Base-by-base conservation (phyloP, 2,797 vertebrate species). In the Aeoliscus strigatus region DNA sequence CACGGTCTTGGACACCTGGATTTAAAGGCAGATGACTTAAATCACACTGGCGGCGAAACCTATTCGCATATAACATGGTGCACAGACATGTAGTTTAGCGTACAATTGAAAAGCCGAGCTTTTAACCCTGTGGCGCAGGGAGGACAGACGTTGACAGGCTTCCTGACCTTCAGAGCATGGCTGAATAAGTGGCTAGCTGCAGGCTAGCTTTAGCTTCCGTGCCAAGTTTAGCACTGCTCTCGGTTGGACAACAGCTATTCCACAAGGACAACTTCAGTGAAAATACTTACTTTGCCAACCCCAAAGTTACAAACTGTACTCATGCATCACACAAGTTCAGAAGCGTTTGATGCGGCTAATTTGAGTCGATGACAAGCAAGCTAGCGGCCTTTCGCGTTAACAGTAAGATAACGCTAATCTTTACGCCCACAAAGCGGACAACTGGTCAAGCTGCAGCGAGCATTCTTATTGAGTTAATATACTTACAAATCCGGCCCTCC, bases 401-500 rank as follows among this genome's bases (percentile, higher is more conserved):
- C 75, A 3, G 75, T 77, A 75, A 67, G 33, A 59, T 62, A 45
- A 66, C 75, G 5, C 75, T 79, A 77, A 67, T 75, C 65, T 79
- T 75, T 73, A 73, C 67, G 36, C 60, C 59, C 39, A 54, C 35
- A 66, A 55, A 36, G 49, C 9, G 5, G 11, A 27, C 6, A 45
- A 17, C 15, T 21, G 24, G 38, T 16, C 16, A 23, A 39, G 5
- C 4, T 5, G 3, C 6, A 6, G 36, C 29, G 46, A 26, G 17
- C 14, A 15, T 1, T 1, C 1, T 2, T n/a, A 1, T 25, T 28
- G 14, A 1, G 1, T 1, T 32, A 0, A 31, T 61, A 47, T 50
- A 86, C 94, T 93, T 77, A 97, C 94, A 83, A 92, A 68, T 48
- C 89, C 89, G 15, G 92, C 90, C 75, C 92, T 88, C 36, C 89